Evolutionary conservation across 35 echinoderm and acorn worm genomes (phyloP), one percentile per base, ranked within the genome.

Genomic region (Acanthaster planci): DNA sequence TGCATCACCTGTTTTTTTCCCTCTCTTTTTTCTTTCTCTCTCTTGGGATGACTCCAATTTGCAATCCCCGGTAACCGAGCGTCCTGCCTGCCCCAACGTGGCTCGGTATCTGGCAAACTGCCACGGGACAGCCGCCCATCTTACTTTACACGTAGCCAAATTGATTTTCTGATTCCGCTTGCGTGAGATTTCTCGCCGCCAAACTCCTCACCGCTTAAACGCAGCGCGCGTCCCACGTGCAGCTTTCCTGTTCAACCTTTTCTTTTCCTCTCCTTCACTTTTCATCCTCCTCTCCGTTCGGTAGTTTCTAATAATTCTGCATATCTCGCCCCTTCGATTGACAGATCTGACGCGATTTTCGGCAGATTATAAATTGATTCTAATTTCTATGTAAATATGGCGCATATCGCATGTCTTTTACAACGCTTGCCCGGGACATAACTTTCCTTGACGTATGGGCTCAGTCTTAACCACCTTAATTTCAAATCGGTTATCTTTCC

Each of bases 151-250:
- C 64, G 30, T 26, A 26, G 64, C 64, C 34, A 72, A 72, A 72
- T 72, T 72, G 64, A 72, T 72, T 72, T 72, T 72, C 64, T 72
- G 64, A 72, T 72, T 72, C 64, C 64, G 64, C 34, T 72, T 72
- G 22, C 64, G 64, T 72, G 64, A 26, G 29, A 36, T 26, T 72
- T 29, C 56, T 59, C 56, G 19, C 64, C n/a, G 26, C 23, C 29
- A 26, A 72, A 26, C 64, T 72, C 64, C 64, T 34, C 4, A 26
- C 34, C 23, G 64, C 56, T n/a, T 27, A 72, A 26, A 72, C 14
- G 34, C 64, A 26, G 29, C 34, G 8, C 64, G 10, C 10, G 64
- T 72, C 64, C 64, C 64, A 26, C 34, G 23, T 29, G 64, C 34
- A 26, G 64, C 64, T 72, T 72, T 35, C 30, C 26, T 7, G 64